Evolutionary conservation across 1,140 invertebrate genomes (phyloP).

Genomic region (Diploscapter pachys): DNA sequence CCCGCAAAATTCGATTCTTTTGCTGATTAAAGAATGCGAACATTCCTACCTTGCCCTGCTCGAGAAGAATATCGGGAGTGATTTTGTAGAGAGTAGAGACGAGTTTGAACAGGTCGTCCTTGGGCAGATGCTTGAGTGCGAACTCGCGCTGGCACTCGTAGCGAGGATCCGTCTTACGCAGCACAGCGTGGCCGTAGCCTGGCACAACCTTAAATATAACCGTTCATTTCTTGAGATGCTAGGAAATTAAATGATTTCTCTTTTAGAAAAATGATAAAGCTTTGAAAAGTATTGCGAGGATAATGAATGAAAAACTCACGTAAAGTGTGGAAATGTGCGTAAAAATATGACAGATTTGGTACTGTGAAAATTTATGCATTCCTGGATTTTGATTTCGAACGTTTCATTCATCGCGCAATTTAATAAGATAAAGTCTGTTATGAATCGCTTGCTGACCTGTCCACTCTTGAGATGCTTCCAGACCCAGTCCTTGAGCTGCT

Average conservation of each 20-base stretch:
- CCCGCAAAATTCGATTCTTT: too few species aligned
- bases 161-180: constrained; percentile 91
- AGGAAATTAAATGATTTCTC: too few species aligned
- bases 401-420: too few species aligned
- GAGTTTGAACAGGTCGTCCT: constrained; percentile 84
- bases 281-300: too few species aligned
- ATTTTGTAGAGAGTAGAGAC: constrained; percentile 73
- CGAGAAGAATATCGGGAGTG: constrained; percentile 84
- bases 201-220: constrained; percentile 73
- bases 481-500: constrained; percentile 85
- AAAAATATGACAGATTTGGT: too few species aligned
- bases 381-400: too few species aligned
- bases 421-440: not conserved
- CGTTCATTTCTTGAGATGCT: not conserved
- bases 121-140: constrained; percentile 84
- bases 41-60: constrained; percentile 74
- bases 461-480: constrained; percentile 90
- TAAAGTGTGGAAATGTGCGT: too few species aligned
- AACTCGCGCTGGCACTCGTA: constrained; percentile 92
- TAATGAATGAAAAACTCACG: too few species aligned
- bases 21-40: not conserved
- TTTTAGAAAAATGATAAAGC: not conserved
- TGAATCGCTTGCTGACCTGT: constrained; percentile 63
- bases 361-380: too few species aligned
- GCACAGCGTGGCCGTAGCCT: constrained; percentile 92